Evolutionary conservation across 2,888 invertebrate species (phyloP).

Genomic region (Vandiemenella viatica): DNA sequence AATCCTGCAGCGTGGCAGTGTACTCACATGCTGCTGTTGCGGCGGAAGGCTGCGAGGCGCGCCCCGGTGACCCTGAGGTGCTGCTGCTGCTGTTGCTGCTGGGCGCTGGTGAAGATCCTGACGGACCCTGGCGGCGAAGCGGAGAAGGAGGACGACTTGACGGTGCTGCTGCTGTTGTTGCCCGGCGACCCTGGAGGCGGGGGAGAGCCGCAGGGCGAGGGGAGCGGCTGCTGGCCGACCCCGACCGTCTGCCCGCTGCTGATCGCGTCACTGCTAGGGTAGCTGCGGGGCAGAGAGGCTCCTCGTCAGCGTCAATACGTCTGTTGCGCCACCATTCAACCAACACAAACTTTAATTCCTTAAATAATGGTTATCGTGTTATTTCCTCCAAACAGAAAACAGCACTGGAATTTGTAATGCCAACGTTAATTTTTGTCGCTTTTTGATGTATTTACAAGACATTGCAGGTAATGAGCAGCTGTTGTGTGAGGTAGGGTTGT

Average conservation of each 20-base stretch:
- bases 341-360: no score
- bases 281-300: slow-evolving; percentile 75
- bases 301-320: no score
- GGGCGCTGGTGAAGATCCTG: slow-evolving; percentile 4
- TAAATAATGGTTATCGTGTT: no score
- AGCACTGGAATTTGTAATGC: no score
- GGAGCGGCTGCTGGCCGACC: slow-evolving; percentile 1
- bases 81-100: slow-evolving; percentile 1
- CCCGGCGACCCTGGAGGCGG: slow-evolving; percentile 15
- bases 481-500: no score
- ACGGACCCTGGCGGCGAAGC: slow-evolving; percentile 7
- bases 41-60: slow-evolving; percentile 36
- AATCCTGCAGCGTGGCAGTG: no score
- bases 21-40: slow-evolving; percentile 10
- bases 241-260: slow-evolving; percentile 1
- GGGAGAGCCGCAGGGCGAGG: slow-evolving; percentile 14
- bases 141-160: slow-evolving; percentile 12
- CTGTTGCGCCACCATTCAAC: no score
- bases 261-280: slow-evolving; percentile 33
- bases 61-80: slow-evolving; percentile 20
- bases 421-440: no score
- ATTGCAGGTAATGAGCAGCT: no score
- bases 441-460: no score
- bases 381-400: no score
- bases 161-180: slow-evolving; percentile 13